phyloP scores from a whole-genome alignment of 1,140 invertebrate genomes.

The Pseudomyrmex dendroicus region DNA sequence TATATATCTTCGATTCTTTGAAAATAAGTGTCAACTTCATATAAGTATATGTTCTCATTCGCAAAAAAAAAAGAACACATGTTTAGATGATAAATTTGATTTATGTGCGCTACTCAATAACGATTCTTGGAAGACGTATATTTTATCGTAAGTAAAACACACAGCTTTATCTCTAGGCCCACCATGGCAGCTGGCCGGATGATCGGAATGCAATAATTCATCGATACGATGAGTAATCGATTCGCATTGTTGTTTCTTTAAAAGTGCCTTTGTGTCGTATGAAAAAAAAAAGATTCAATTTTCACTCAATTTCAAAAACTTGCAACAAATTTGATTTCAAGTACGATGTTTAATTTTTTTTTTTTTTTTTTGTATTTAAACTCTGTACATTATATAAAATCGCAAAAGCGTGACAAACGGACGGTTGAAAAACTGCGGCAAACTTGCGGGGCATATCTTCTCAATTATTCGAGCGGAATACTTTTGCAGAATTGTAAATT shows the following conservation, averaged over 20 bases:
- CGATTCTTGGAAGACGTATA: neutral
- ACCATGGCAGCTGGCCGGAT: neutral
- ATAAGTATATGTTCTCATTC: neutral
- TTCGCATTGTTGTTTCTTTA: neutral
- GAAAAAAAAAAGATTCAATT: neutral
- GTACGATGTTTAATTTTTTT: neutral
- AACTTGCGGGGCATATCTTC: neutral
- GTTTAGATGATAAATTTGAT: too few species aligned
- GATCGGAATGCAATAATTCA: constrained; percentile 30
- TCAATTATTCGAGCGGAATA: neutral
- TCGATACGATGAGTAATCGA: constrained; percentile 22
- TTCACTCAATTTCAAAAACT: neutral
- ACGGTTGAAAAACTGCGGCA: too few species aligned
- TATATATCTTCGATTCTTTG: too few species aligned
- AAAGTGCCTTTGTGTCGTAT: neutral
- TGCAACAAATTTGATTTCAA: neutral
- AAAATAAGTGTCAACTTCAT: too few species aligned
- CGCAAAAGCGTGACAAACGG: too few species aligned
- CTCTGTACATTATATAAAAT: too few species aligned
- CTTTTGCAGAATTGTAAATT: neutral
- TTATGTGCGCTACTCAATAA: too few species aligned
- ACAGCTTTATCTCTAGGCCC: constrained; percentile 7
- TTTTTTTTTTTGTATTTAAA: neutral
- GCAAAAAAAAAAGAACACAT: neutral
- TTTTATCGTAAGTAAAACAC: constrained; percentile 12